These are phyloP conservation scores for Sialis lutaria DNA, from an alignment of 2,888 invertebrate species.

Conservation along the genomic window DNA sequence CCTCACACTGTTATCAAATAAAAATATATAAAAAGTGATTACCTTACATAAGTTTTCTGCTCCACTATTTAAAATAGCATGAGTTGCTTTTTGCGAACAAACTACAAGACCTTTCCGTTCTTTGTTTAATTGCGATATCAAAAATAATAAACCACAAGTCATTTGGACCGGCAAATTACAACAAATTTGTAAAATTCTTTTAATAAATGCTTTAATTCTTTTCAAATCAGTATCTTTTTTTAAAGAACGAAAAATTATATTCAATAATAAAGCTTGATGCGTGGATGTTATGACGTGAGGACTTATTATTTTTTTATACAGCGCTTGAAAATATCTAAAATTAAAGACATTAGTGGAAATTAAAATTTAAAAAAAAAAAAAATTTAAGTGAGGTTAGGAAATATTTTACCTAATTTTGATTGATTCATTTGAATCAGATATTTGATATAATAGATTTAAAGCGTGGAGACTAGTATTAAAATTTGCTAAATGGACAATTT, in stretches of 20 bases:
- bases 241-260: conserved; percentile 72
- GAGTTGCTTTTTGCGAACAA: too few relatives aligned
- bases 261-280: conserved; percentile 64
- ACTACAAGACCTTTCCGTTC: background rate
- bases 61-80: too few relatives aligned
- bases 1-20: too few relatives aligned
- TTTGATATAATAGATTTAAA: conserved; percentile 40
- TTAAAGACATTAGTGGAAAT: background rate
- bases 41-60: too few relatives aligned
- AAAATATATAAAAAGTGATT: too few relatives aligned
- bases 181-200: conserved; percentile 61
- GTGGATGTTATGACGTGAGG: conserved; percentile 50
- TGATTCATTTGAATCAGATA: conserved; percentile 32
- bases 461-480: conserved; percentile 47
- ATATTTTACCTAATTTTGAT: conserved; percentile 40
- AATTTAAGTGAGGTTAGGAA: too few relatives aligned
- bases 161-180: conserved; percentile 57
- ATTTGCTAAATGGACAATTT: conserved; percentile 61
- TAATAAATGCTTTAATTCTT: conserved; percentile 69
- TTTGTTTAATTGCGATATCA: conserved; percentile 46
- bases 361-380: conserved; percentile 1
- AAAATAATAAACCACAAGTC: conserved; percentile 63
- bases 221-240: conserved; percentile 54
- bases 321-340: conserved; percentile 62
- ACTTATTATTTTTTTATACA: conserved; percentile 76